Conservation (phyloP, 2,113 vertebrate genomes). For the Trichomycterus rosablanca region DNA sequence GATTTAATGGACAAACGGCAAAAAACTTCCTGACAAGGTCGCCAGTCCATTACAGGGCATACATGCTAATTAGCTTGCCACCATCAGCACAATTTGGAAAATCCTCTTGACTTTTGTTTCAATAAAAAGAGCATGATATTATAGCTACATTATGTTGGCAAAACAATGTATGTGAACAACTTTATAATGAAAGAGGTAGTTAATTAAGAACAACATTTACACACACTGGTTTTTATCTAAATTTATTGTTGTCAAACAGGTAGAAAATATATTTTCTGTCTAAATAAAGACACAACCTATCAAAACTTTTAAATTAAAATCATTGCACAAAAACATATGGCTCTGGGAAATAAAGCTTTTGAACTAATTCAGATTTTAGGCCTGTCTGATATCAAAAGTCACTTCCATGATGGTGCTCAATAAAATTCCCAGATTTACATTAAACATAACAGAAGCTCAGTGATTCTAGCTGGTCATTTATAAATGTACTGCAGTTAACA, state of each 20-base stretch:
- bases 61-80: no score
- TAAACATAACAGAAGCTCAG: no score
- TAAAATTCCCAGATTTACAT: background rate
- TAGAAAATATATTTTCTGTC: constrained; percentile 68
- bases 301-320: constrained; percentile 59
- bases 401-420: constrained; percentile 33
- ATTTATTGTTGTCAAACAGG: constrained; percentile 70
- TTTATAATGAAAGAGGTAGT: no score
- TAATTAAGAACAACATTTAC: no score
- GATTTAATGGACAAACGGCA: no score
- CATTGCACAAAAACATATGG: constrained; percentile 59
- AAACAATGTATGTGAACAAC: no score
- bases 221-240: constrained; percentile 49
- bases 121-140: no score
- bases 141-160: no score
- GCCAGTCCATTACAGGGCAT: no score
- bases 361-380: constrained; percentile 39
- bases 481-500: constrained; percentile 25
- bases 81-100: no score
- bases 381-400: constrained; percentile 28
- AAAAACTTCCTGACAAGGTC: no score
- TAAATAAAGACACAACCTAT: constrained; percentile 59
- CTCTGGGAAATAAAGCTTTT: constrained; percentile 54
- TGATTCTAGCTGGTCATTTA: background rate
- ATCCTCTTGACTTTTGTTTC: no score